Evolutionary conservation across 2,797 vertebrate species (phyloP), one percentile per base, ranked within the genome.

Genomic region (Eurystomus glaucurus): DNA sequence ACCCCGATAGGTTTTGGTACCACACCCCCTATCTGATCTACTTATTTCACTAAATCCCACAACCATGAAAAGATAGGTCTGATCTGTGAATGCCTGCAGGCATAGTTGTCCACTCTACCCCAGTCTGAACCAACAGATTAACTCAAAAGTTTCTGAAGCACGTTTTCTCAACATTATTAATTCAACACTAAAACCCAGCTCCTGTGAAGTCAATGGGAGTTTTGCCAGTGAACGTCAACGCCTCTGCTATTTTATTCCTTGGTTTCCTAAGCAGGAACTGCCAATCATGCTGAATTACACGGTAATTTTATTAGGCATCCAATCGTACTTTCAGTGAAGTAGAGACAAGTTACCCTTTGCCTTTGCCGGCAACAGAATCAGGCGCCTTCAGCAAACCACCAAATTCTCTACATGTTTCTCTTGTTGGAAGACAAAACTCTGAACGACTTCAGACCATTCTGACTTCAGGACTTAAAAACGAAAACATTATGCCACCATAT

Each of bases 221-320:
- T 74, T 84, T 93, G 65, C 79, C 79, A 94, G 29, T 68, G 60
- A 90, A 91, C 2, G 0, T 90, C 48, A 78, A 65, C 2, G 0
- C 87, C 71, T 93, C 72, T 88, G 76, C 79, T 93, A 31, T 84
- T 94, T 95, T 86, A 75, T 81, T 88, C 50, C 61, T 96, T 85
- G 61, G 76, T 85, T 88, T 90, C 43, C 54, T 85, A 81, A 84
- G 54, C 72, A 76, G 91, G 79, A 93, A 90, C 79, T 96, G 85
- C 69, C 85, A 90, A 88, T 96, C 90, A 88, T 68, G 50, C 65
- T 45, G 0, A 37, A 88, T 72, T 93, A 88, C 72, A 81, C 13
- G 31, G 69, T 84, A 37, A 88, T 81, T 95, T 91, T 88, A 61
- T 90, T 90, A 94, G 65, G 76, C 54, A 91, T 65, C 76, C 41